Evolutionary conservation across 2,888 invertebrate genomes (phyloP).

Genomic region (Germaria angustata): DNA sequence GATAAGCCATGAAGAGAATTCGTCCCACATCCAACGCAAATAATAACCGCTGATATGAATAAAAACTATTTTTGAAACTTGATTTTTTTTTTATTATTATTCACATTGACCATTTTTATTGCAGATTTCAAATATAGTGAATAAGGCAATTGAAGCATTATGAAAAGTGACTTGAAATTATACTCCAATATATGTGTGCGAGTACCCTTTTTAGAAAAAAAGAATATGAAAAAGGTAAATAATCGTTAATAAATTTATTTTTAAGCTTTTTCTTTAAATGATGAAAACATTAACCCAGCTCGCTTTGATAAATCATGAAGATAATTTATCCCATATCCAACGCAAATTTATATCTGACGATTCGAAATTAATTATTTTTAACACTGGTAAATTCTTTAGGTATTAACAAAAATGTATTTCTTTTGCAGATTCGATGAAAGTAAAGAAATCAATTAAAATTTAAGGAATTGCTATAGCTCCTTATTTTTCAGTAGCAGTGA

Average conservation of each 20-base stretch:
- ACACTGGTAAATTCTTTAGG: background rate
- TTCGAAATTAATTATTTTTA: background rate
- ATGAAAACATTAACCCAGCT: slow-evolving; percentile 71
- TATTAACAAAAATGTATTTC: background rate
- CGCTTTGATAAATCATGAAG: slow-evolving; percentile 73
- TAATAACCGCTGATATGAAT: slow-evolving; percentile 23
- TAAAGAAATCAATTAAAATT: no score
- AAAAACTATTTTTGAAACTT: background rate
- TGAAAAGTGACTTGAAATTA: no score
- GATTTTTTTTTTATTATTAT: background rate
- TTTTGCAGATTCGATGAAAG: background rate
- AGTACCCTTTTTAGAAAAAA: no score
- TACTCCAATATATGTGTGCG: no score
- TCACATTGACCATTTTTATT: background rate
- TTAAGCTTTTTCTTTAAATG: background rate
- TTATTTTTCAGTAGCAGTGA: no score
- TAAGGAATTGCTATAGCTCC: no score
- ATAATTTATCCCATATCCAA: slow-evolving; percentile 69
- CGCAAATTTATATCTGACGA: slow-evolving; percentile 21
- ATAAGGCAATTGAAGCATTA: no score
- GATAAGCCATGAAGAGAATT: slow-evolving; percentile 73
- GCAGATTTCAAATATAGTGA: background rate
- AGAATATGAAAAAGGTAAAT: background rate
- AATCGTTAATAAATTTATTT: background rate
- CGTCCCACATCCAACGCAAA: slow-evolving; percentile 65